These are phyloP conservation scores for Pectinophora gossypiella DNA, from an alignment of 1,140 invertebrate genomes.

Conservation along the genomic window DNA sequence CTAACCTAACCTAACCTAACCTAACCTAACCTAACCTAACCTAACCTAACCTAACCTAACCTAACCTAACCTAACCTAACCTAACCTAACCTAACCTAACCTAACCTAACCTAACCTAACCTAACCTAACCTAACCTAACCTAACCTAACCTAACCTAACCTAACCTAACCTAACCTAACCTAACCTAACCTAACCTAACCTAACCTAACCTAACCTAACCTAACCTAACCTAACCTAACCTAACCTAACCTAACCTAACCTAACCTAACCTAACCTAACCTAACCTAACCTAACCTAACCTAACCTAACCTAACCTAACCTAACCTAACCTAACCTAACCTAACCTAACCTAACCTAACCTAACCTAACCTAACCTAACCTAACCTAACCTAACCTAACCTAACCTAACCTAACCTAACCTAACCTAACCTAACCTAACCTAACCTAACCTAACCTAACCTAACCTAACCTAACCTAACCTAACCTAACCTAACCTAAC, in stretches of 20 bases:
- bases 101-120: constrained; percentile 17
- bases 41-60: constrained; percentile 3
- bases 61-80: constrained; percentile 16
- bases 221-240: constrained; percentile 16
- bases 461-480: constrained; percentile 5
- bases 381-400: constrained; percentile 6
- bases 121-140: constrained; percentile 8
- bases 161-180: constrained; percentile 6
- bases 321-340: constrained; percentile 3
- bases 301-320: constrained; percentile 6
- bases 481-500: constrained; percentile 3
- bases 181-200: constrained; percentile 18
- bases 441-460: constrained; percentile 5
- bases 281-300: constrained; percentile 6
- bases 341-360: constrained; percentile 5
- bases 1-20: constrained; percentile 7
- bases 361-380: constrained; percentile 6
- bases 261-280: constrained; percentile 6
- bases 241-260: constrained; percentile 8
- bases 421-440: constrained; percentile 5
- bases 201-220: constrained; percentile 16
- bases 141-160: constrained; percentile 2
- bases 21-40: constrained; percentile 6
- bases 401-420: constrained; percentile 4
- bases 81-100: constrained; percentile 19